Base-by-base conservation (phyloP, 2,888 invertebrate species). In the Drosophila buzzatii region DNA sequence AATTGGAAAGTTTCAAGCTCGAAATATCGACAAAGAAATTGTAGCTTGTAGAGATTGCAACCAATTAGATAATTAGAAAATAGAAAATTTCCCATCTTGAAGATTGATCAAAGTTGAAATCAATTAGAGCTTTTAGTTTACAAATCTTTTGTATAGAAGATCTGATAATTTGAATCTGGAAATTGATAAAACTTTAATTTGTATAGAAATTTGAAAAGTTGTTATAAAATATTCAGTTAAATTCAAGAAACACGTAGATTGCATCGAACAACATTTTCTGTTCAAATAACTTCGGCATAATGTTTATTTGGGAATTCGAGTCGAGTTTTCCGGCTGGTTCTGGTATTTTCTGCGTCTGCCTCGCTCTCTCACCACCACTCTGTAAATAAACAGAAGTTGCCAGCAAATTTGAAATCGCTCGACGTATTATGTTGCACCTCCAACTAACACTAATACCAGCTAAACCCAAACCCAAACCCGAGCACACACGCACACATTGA, bases 361-460 rank as follows among this genome's bases (percentile, higher is more conserved):
- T 44, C 64, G 45, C 52, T 49, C 6, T n/a, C 49, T 56, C 59
- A 63, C 44, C 62, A 52, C 49, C 27, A 27, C 61, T 61, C 57
- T 70, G 59, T 73, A 73, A 73, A 73, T 68, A 72, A 70, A 64
- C 70, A 72, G 35, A 18, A 68, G 35, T 23, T 9, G 23, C 23
- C 51, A 33, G 41, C 57, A 53, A 61, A 64, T 73, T 61, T 59
- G 60, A 41, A 74, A 70, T 47, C 72, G 72, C 70, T 76, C 55
- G 72, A 55, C 65, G 73, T 83, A 85, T 83, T 81, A 67, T 70
- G 51, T 83, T 85, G 79, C 86, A 85, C 82, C 66, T 67, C 35
- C 56, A 33, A 56, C 55, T 31, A 55, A 44, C 39, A 51, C 52
- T 18, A 45, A 39, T 14, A 33, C 16, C 37, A 44, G 39, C 41